Conservation (phyloP, 2,113 vertebrate genomes). For the Calidris pugnax region DNA sequence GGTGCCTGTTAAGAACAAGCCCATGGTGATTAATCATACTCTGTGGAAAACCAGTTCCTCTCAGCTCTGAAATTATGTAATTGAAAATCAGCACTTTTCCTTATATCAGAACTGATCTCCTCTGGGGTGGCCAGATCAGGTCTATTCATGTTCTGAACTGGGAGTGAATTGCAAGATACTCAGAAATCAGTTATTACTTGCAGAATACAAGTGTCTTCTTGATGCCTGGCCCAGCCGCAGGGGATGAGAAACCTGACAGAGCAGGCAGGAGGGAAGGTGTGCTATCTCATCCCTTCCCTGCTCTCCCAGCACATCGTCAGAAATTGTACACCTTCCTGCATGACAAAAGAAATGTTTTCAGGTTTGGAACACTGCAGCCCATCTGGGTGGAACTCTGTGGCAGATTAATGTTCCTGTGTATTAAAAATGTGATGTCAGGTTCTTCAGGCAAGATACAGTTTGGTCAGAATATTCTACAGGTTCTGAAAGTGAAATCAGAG, state of each 20-base stretch:
- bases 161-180: not conserved
- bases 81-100: not conserved
- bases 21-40: not conserved
- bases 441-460: not conserved
- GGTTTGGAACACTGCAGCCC: not conserved
- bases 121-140: slow-evolving; percentile 22
- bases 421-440: not conserved
- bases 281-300: not conserved
- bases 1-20: not conserved
- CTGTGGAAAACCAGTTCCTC: not conserved
- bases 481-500: not conserved
- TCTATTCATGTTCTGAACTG: slow-evolving; percentile 28
- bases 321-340: not conserved
- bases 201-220: not conserved
- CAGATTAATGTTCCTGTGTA: not conserved
- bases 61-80: not conserved
- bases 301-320: not conserved
- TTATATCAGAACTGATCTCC: not conserved
- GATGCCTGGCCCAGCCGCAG: not conserved
- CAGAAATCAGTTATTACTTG: slow-evolving; percentile 21
- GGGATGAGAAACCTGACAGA: not conserved
- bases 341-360: not conserved
- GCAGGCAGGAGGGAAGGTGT: not conserved
- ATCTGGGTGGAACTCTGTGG: not conserved
- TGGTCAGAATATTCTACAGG: not conserved